Evolutionary conservation across 2,113 vertebrate genomes (phyloP).

Genomic region (Peromyscus maniculatus): DNA sequence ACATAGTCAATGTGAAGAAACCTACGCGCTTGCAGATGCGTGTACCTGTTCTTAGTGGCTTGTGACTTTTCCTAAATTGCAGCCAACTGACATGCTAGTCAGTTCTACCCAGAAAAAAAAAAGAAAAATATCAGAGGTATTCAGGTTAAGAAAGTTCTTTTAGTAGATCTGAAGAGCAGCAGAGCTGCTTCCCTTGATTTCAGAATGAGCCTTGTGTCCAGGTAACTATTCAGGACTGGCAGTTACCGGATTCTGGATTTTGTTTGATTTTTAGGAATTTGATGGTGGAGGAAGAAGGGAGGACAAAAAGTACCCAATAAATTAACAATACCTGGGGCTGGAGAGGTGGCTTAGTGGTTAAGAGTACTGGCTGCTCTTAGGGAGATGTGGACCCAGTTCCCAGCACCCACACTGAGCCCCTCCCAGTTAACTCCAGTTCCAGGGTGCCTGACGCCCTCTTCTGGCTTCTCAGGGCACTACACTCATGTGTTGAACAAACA

Average conservation of each 20-base stretch:
- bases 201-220: neutral
- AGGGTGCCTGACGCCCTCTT: neutral
- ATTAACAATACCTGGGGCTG: neutral
- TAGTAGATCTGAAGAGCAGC: neutral
- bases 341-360: neutral
- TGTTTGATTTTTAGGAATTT: neutral
- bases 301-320: neutral
- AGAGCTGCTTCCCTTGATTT: neutral
- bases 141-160: neutral
- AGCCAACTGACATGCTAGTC: neutral
- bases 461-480: neutral
- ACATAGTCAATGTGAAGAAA: neutral
- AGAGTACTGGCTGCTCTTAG: neutral
- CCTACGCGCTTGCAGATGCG: neutral
- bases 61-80: constrained; percentile 17
- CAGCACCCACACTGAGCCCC: neutral
- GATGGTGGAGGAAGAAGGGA: neutral
- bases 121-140: neutral
- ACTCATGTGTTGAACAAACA: neutral
- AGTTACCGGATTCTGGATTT: neutral
- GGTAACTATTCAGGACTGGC: neutral
- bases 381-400: neutral
- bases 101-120: neutral
- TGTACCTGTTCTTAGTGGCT: neutral
- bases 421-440: neutral